These are phyloP conservation scores for Microtus ochrogaster DNA, from an alignment of 2,113 vertebrate species.

Conservation along the genomic window DNA sequence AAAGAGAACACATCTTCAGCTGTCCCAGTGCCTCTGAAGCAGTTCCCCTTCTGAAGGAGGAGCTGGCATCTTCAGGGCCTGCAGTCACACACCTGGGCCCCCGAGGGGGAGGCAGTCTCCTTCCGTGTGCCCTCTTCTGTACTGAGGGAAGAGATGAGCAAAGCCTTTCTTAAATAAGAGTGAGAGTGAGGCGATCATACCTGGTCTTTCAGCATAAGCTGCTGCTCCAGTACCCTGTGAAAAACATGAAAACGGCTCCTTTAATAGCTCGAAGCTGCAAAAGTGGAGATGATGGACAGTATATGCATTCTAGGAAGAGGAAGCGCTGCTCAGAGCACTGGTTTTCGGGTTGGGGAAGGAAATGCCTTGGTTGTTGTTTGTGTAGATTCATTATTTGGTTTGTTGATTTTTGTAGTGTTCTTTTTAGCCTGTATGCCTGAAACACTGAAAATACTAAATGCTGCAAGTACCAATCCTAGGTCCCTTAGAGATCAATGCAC, in stretches of 20 bases:
- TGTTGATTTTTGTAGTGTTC: not conserved
- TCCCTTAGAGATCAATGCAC: not conserved
- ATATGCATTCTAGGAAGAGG: not conserved
- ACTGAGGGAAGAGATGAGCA: not conserved
- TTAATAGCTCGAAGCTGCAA: not conserved
- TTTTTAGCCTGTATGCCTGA: not conserved
- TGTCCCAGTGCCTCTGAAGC: not conserved
- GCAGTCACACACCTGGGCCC: not conserved
- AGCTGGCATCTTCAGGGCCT: not conserved
- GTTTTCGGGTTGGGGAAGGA: not conserved
- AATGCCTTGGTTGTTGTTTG: not conserved
- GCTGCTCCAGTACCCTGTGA: conserved; percentile 48
- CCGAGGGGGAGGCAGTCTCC: not conserved
- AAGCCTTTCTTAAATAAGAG: conserved; percentile 29
- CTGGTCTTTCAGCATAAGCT: conserved; percentile 49
- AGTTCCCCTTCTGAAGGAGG: not conserved
- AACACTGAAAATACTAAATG: conserved; percentile 1
- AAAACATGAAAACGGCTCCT: conserved; percentile 47
- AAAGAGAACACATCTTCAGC: not conserved
- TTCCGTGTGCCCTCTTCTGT: not conserved
- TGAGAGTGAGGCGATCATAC: conserved; percentile 38
- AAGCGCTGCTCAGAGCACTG: not conserved
- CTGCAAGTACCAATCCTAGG: not conserved
- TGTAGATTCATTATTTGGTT: not conserved
- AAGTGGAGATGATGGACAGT: not conserved